These are phyloP conservation scores for Ameiurus melas DNA, from an alignment of 2,113 vertebrate genomes.

Conservation along the genomic window DNA sequence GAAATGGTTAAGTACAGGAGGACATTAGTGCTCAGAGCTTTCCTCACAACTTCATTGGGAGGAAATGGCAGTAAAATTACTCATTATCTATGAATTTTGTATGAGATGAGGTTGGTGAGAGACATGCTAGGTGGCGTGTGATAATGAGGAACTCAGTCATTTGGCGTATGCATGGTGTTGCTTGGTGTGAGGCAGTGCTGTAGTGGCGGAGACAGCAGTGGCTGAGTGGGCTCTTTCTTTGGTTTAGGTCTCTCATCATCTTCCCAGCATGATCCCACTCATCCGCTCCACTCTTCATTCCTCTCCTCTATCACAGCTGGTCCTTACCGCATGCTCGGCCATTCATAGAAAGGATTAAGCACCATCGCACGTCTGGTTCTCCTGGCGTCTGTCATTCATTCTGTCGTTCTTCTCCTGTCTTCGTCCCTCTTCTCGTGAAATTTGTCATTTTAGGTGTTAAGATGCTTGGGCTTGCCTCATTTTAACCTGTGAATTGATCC, in stretches of 20 bases:
- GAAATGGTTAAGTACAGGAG: neutral
- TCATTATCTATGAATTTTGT: constrained; percentile 23
- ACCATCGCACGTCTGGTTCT: constrained; percentile 64
- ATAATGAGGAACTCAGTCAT: constrained; percentile 21
- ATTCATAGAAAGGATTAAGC: constrained; percentile 75
- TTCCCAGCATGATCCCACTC: constrained; percentile 71
- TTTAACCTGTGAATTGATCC: neutral
- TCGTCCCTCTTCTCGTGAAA: neutral
- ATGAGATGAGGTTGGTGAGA: constrained; percentile 5
- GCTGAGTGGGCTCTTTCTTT: constrained; percentile 62
- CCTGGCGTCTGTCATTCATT: constrained; percentile 60
- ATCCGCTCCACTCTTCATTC: constrained; percentile 56
- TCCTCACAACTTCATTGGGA: neutral
- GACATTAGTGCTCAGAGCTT: neutral
- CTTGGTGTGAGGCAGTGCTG: neutral
- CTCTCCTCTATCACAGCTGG: constrained; percentile 72
- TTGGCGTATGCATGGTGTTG: neutral
- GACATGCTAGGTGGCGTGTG: constrained; percentile 5
- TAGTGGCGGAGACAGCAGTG: constrained; percentile 22
- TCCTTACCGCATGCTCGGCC: constrained; percentile 71
- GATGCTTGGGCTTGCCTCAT: neutral
- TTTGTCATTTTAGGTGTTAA: too few species aligned
- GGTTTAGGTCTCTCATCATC: constrained; percentile 73
- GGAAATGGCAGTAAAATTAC: constrained; percentile 28
- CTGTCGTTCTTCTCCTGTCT: neutral